phyloP scores from a whole-genome alignment of 1,140 invertebrate genomes.

The Pogonomyrmex barbatus region DNA sequence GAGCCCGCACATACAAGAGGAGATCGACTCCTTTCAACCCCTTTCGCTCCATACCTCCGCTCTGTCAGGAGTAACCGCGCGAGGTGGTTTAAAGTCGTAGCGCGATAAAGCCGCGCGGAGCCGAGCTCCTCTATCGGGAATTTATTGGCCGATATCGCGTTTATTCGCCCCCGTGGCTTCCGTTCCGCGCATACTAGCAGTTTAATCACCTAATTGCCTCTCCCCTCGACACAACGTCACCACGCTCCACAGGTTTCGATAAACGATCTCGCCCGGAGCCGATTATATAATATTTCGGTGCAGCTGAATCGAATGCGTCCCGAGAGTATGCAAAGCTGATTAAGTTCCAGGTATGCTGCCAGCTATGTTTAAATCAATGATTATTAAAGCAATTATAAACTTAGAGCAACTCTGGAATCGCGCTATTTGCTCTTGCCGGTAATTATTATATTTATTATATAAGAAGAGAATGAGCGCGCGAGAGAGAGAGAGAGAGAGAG shows the following conservation, averaged over 20 bases:
- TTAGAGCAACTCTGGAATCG: not conserved
- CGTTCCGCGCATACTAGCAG: constrained; percentile 25
- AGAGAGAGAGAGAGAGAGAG: not conserved
- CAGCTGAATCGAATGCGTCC: not conserved
- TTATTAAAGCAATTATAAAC: constrained; percentile 10
- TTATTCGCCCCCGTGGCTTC: not conserved
- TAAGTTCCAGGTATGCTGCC: not conserved
- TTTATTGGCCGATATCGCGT: constrained; percentile 37
- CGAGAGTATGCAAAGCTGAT: not conserved
- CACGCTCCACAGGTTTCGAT: constrained; percentile 2
- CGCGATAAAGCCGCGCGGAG: constrained; percentile 45
- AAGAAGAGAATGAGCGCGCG: no score
- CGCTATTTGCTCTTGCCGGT: no score
- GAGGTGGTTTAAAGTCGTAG: constrained; percentile 3
- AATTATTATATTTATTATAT: not conserved
- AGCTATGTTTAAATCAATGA: constrained; percentile 7
- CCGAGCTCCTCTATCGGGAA: constrained; percentile 6
- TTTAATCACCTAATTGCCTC: constrained; percentile 47
- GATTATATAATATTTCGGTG: not conserved
- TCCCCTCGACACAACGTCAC: not conserved
- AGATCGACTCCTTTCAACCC: constrained; percentile 1
- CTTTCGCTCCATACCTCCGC: constrained; percentile 18
- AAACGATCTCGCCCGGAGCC: not conserved
- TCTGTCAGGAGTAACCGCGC: constrained; percentile 36
- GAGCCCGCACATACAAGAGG: constrained; percentile 19